Percentiles rank a stretch among this genome's conserved stretches.
Evolutionary conservation across 2,888 invertebrate genomes (phyloP).

Genomic region (Patella pellucida): DNA sequence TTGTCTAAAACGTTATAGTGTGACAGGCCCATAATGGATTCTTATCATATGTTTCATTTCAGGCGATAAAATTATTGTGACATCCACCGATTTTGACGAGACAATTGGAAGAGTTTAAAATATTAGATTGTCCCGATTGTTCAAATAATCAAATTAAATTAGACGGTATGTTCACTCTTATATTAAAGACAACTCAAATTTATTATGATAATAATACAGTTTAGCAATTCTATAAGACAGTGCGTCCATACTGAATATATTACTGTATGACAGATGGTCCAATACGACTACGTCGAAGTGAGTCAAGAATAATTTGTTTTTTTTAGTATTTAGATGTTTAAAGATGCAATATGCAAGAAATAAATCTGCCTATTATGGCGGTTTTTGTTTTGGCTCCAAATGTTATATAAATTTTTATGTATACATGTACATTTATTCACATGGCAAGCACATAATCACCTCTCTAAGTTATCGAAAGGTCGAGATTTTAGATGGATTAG

Average conservation of each 20-base stretch:
- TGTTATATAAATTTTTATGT: too few species aligned
- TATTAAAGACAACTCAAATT: background rate
- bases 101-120: conserved; percentile 48
- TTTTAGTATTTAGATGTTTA: too few species aligned
- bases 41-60: background rate
- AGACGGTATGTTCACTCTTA: conserved; percentile 34
- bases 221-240: background rate
- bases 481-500: too few species aligned
- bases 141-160: conserved; percentile 43
- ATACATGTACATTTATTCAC: too few species aligned
- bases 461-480: too few species aligned
- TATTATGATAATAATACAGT: background rate
- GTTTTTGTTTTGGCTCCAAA: too few species aligned
- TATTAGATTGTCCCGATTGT: conserved; percentile 44
- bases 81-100: conserved; percentile 54
- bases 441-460: too few species aligned
- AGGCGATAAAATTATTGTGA: conserved; percentile 52
- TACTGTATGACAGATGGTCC: too few species aligned
- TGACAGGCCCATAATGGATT: too few species aligned
- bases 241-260: background rate
- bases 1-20: too few species aligned
- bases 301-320: background rate
- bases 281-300: too few species aligned
- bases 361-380: background rate
- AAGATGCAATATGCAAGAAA: too few species aligned